A percentile compares a stretch with the other conserved stretches of the same genome.
Evolutionary conservation across 2,888 invertebrate genomes (phyloP).

Genomic region (Reticulitermes lucifugus): DNA sequence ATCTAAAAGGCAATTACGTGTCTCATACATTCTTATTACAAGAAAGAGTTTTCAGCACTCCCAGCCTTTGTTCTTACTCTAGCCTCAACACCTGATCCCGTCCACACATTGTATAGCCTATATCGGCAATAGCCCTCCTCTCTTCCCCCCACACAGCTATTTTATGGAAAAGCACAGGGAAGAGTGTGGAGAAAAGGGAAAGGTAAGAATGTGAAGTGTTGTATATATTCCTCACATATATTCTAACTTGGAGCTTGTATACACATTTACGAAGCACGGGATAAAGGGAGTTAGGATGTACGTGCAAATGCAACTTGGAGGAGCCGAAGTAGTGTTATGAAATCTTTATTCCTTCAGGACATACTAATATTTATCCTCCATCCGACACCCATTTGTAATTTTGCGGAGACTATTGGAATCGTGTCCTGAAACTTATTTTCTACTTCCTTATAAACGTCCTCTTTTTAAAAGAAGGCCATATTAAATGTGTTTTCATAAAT

Average conservation of each 20-base stretch:
- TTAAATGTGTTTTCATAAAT: no score
- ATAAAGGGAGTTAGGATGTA: neutral
- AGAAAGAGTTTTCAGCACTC: slow-evolving; percentile 1
- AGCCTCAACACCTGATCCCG: slow-evolving; percentile 39
- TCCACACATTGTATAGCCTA: slow-evolving; percentile 9
- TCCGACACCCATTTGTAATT: no score
- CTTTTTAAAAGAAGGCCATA: no score
- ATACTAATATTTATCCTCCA: no score
- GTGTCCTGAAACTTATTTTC: no score
- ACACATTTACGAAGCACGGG: neutral
- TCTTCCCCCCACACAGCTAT: no score
- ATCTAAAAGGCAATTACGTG: slow-evolving; percentile 42
- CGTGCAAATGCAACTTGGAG: neutral
- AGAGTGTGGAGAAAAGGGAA: neutral
- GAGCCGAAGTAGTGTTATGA: neutral
- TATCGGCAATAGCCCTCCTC: slow-evolving; percentile 10
- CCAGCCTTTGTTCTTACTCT: neutral
- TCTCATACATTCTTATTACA: slow-evolving; percentile 41
- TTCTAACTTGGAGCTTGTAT: slow-evolving; percentile 24
- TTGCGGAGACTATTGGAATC: no score
- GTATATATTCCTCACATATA: slow-evolving; percentile 31
- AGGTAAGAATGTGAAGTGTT: slow-evolving; percentile 26
- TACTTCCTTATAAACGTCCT: no score
- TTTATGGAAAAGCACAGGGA: no score
- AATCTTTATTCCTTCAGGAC: no score